phyloP scores from a whole-genome alignment of 2,888 invertebrate genomes.

The Catocala fraxini region DNA sequence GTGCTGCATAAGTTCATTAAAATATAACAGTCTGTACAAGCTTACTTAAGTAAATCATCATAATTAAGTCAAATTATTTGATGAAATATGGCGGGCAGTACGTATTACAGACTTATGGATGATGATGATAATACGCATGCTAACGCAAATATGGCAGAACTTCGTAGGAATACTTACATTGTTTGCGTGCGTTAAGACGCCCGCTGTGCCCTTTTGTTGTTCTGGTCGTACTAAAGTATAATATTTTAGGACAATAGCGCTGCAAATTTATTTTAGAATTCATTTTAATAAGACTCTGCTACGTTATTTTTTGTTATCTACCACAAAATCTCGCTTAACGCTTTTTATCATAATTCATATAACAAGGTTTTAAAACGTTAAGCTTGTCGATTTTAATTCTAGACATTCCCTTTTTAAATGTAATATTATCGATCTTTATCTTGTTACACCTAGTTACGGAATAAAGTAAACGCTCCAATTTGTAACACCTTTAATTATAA shows the following conservation, averaged over 20 bases:
- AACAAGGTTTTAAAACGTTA: too few species aligned
- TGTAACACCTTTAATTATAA: slow-evolving; percentile 20
- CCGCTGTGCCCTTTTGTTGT: slow-evolving; percentile 20
- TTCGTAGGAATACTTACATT: slow-evolving; percentile 13
- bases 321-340: too few species aligned
- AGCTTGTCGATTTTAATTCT: too few species aligned
- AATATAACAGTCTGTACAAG: too few species aligned
- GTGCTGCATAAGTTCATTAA: too few species aligned
- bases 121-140: slow-evolving; percentile 20
- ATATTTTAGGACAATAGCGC: neutral
- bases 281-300: slow-evolving; percentile 4
- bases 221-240: too few species aligned
- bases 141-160: slow-evolving; percentile 18
- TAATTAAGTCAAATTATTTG: too few species aligned
- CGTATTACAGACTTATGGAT: slow-evolving; percentile 6
- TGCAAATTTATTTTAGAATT: slow-evolving; percentile 29
- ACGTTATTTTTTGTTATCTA: too few species aligned
- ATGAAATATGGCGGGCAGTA: slow-evolving; percentile 1
- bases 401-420: too few species aligned
- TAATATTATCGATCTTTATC: too few species aligned
- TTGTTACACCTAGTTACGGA: slow-evolving; percentile 9
- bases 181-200: slow-evolving; percentile 22
- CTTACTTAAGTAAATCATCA: too few species aligned
- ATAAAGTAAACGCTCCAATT: slow-evolving; percentile 14
- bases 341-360: too few species aligned